Base-by-base conservation (phyloP, 2,888 invertebrate genomes). In the Laothoe populi region DNA sequence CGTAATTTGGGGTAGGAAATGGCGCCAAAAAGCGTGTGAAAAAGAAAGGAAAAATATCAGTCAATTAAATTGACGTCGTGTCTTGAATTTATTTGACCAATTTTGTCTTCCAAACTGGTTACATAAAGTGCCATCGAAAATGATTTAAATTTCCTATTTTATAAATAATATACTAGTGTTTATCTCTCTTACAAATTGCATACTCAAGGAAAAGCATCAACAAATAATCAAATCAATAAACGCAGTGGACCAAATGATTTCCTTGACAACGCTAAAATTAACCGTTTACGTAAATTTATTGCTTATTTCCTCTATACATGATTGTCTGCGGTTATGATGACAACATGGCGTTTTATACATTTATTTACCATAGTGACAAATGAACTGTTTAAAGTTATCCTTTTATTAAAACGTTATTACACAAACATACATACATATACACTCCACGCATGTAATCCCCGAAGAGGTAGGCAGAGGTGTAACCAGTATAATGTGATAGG, bases 1-100 rank as follows among this genome's bases (percentile, higher is more conserved):
- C 63, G 64, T 71, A 70, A 74, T 72, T 72, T 68, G 63, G 69
- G 70, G 76, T 53, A 26, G 3, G 16, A 68, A 72, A 59, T 67
- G 69, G 66, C 66, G 38, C 11, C 38, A 62, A 66, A 48, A 19
- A 26, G 61, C 69, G 66, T 72, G 69, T 67, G 73, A 74, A 71
- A 24, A 19, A 31, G 7, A 19, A 31, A 53, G 13, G 13, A 53
- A 49, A 16, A 42, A 16, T n/a, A 16, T 19, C 19, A 19, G 19
- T 0, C 8, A 44, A 44, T 44, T 44, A 44, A 19, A 1, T 8
- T 44, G 13, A n/a, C n/a, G n/a, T n/a, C n/a, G n/a, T n/a, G n/a
- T n/a, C n/a, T n/a, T n/a, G n/a, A n/a, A n/a, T n/a, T n/a, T n/a
- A n/a, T n/a, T n/a, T n/a, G n/a, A n/a, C n/a, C n/a, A n/a, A n/a